phyloP scores from a whole-genome alignment of 2,888 invertebrate genomes.

The Drosophila pegasa region DNA sequence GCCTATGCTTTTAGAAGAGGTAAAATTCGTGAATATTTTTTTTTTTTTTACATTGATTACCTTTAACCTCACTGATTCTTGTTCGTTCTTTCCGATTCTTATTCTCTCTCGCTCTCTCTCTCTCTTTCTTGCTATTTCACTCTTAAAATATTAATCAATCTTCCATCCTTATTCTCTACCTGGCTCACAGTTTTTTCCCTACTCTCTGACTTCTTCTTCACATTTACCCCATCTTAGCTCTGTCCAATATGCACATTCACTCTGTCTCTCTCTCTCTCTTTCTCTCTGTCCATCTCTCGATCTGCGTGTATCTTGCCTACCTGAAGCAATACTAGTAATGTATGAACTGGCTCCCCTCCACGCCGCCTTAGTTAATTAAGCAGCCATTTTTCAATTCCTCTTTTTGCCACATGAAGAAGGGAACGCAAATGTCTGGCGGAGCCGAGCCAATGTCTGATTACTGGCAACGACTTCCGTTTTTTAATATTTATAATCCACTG shows the following conservation, averaged over 20 bases:
- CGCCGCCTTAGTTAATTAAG: constrained; percentile 52
- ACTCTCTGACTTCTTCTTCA: not conserved
- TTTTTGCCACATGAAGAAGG: constrained; percentile 8
- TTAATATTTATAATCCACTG: constrained; percentile 72
- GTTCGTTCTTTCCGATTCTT: too few species aligned
- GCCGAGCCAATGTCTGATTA: constrained; percentile 61
- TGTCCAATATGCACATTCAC: not conserved
- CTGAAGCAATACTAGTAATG: not conserved
- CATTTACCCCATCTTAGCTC: not conserved
- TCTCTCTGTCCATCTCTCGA: not conserved
- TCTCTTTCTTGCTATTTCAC: not conserved
- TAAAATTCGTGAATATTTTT: constrained; percentile 87
- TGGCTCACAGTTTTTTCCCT: too few species aligned
- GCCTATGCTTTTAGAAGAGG: constrained; percentile 86
- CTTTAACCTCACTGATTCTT: constrained; percentile 86
- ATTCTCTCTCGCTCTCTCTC: too few species aligned
- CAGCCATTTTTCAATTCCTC: constrained; percentile 59
- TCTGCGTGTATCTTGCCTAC: constrained; percentile 15
- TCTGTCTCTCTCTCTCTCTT: not conserved
- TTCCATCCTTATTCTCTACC: too few species aligned
- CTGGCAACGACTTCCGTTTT: constrained; percentile 64
- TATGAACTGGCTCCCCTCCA: too few species aligned
- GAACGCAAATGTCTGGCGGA: constrained; percentile 11
- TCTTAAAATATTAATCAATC: too few species aligned
- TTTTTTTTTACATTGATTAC: constrained; percentile 88